Evolutionary conservation across 2,797 vertebrate species (phyloP), one percentile per base, ranked within the genome.

Genomic region (Characodon lateralis): DNA sequence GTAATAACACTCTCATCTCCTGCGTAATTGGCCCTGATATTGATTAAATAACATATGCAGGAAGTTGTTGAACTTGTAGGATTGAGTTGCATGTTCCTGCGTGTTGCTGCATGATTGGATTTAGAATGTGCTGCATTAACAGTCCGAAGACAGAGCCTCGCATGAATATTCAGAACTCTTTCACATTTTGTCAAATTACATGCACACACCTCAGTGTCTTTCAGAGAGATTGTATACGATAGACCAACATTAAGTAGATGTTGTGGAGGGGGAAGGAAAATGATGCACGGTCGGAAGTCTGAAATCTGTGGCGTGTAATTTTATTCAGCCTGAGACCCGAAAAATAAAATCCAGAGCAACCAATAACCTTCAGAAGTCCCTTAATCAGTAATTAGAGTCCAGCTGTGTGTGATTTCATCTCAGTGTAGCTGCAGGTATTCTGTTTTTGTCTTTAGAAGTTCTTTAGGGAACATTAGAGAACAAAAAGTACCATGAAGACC

Each of bases 1-100:
- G 77, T 92, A 89, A 91, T 92, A 63, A 85, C 85, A 43, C 81
- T 80, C 90, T 94, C 92, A 91, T 93, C 90, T 91, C 88, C 91
- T 76, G 77, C 31, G n/a, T 93, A 93, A 94, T 94, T 92, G 89
- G 81, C 86, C 86, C 84, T 84, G 77, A 16, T 89, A 88, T 93
- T 95, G 95, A 95, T 95, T 95, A 92, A 93, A 95, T 95, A 92
- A 93, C 81, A 72, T 91, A 95, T 95, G 92, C 92, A 91, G 84
- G 72, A 83, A 89, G 85, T 88, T 78, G 73, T 76, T 78, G 77
- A 90, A 88, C 85, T 94, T 77, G 65, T 50, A 39, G 0, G 22
- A 10, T 24, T 55, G 53, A 48, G 58, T 77, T 70, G 26, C 77
- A 77, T 10, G 16, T 68, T 69, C 22, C 50, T 0, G 14, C 24